Conservation (phyloP, 2,888 invertebrate species). For the Drosophila pseudotakahashii region DNA sequence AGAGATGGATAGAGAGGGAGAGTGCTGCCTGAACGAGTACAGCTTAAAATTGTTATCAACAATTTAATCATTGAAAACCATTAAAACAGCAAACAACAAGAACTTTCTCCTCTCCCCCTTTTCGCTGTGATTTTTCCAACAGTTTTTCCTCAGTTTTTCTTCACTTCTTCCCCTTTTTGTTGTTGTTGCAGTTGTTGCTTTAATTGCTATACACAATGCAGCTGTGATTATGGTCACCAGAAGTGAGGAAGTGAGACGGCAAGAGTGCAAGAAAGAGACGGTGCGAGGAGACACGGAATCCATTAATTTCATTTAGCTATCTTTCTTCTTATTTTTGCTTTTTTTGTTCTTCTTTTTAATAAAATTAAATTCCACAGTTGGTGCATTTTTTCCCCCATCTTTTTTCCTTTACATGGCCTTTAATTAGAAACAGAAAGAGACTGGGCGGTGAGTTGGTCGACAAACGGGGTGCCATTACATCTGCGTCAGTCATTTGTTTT, state of each 20-base stretch:
- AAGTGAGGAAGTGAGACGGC: constrained; percentile 1
- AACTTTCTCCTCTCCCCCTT: constrained; percentile 17
- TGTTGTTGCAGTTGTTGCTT: constrained; percentile 22
- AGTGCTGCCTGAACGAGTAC: constrained; percentile 34
- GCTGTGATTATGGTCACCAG: constrained; percentile 57
- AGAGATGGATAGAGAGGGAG: not conserved
- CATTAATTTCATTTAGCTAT: constrained; percentile 50
- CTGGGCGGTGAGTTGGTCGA: not conserved
- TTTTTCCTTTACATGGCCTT: constrained; percentile 32
- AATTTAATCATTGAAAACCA: constrained; percentile 68
- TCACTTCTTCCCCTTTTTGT: not conserved
- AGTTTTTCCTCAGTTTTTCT: constrained; percentile 1
- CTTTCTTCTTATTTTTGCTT: constrained; percentile 23
- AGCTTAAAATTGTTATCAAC: constrained; percentile 50
- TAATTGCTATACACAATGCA: constrained; percentile 62
- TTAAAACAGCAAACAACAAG: constrained; percentile 42
- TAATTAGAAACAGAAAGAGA: constrained; percentile 45
- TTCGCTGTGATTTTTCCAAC: not conserved
- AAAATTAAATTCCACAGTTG: constrained; percentile 50
- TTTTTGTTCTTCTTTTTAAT: constrained; percentile 21
- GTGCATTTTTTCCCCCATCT: not conserved
- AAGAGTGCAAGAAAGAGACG: not conserved
- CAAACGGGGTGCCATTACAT: constrained; percentile 12
- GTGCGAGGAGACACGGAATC: constrained; percentile 14
- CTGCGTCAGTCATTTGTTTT: constrained; percentile 48